These are phyloP conservation scores for Ginglymostoma cirratum DNA, from an alignment of 2,113 vertebrate species.

Conservation along the genomic window DNA sequence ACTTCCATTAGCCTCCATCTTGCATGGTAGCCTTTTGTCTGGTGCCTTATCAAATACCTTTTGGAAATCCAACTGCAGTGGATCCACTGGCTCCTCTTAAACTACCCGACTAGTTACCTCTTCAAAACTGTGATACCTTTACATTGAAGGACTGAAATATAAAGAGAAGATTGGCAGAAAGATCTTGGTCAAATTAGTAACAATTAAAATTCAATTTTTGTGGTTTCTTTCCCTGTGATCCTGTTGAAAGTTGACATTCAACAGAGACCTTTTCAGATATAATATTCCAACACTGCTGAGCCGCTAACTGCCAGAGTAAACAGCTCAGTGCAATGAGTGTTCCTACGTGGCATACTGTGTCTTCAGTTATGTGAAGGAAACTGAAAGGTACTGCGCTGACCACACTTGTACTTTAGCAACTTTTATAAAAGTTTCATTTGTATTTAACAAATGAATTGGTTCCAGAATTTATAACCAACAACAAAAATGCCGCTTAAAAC, in stretches of 20 bases:
- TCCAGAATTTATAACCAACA: neutral
- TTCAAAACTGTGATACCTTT: neutral
- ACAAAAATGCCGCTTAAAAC: neutral
- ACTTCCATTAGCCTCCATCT: neutral
- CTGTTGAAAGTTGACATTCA: neutral
- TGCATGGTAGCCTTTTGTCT: neutral
- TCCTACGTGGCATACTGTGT: constrained; percentile 14
- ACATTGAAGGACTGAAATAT: neutral
- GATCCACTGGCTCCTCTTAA: neutral
- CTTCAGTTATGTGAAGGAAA: neutral
- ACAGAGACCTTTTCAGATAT: neutral
- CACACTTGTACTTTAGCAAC: neutral
- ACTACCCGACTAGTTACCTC: neutral
- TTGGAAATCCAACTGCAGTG: neutral
- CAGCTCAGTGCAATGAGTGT: neutral
- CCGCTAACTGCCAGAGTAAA: constrained; percentile 3
- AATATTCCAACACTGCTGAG: neutral
- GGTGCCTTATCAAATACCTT: neutral
- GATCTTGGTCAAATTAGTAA: neutral
- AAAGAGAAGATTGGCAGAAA: neutral
- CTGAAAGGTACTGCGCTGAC: neutral
- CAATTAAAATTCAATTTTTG: neutral
- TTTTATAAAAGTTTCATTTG: neutral
- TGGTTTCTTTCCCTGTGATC: neutral
- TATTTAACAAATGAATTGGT: neutral